These are phyloP conservation scores for Euplexia lucipara DNA, from an alignment of 2,888 invertebrate species.

Conservation along the genomic window DNA sequence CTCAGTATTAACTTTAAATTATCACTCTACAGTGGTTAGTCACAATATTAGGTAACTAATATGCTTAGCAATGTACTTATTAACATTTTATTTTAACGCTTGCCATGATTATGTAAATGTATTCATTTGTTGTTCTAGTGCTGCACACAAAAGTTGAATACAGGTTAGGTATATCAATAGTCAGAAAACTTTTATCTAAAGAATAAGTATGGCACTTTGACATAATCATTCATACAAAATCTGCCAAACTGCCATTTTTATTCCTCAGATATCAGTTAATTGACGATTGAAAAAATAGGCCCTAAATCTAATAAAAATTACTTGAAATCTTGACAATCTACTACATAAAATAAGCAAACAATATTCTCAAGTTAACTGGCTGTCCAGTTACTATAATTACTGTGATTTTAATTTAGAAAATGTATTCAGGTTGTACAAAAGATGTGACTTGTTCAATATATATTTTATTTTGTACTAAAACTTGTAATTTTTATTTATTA, in stretches of 20 bases:
- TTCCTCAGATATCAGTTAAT: too few species aligned
- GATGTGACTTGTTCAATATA: slow-evolving; percentile 48
- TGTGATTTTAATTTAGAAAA: slow-evolving; percentile 61
- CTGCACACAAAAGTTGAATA: slow-evolving; percentile 25
- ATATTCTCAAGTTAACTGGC: slow-evolving; percentile 35
- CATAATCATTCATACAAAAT: too few species aligned
- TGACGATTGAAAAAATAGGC: too few species aligned
- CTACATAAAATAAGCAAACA: slow-evolving; percentile 6
- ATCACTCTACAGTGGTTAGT: slow-evolving; percentile 47
- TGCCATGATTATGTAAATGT: slow-evolving; percentile 61
- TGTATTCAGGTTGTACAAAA: slow-evolving; percentile 58
- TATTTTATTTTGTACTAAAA: slow-evolving; percentile 47
- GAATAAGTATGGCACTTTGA: too few species aligned
- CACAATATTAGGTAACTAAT: slow-evolving; percentile 51
- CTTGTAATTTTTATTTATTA: not conserved
- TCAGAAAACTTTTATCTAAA: too few species aligned
- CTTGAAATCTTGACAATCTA: slow-evolving; percentile 2
- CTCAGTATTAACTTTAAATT: slow-evolving; percentile 63
- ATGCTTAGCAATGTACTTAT: slow-evolving; percentile 40
- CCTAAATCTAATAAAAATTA: too few species aligned
- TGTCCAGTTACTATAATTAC: slow-evolving; percentile 56
- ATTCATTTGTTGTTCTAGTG: slow-evolving; percentile 25
- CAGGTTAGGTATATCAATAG: not conserved
- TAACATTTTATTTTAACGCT: slow-evolving; percentile 46
- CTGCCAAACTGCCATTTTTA: too few species aligned